Evolutionary conservation across 2,113 vertebrate genomes (phyloP), one percentile per base, ranked within the genome.

Genomic region (Platanista minor): DNA sequence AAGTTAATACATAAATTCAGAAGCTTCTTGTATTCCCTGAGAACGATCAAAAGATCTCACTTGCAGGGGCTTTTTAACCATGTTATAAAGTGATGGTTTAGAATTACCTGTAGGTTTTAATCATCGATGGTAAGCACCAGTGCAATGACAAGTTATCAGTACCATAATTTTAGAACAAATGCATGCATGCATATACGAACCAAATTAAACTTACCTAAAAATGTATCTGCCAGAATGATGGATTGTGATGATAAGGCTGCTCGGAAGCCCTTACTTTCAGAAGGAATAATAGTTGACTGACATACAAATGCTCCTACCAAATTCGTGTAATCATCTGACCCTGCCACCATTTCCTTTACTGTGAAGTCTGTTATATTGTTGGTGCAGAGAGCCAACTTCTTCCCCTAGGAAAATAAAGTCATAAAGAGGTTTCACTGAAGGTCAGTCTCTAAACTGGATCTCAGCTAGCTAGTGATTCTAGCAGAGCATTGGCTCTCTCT

Each of bases 201-300:
- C 81, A 95, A 66, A 94, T 39, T 88, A 97, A 91, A 61, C 61
- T 85, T 98, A 99, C 99, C 99, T 72, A 99, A 98, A 97, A 99
- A 99, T 0, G 98, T 98, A 98, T 99, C 99, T 8, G 99, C 99
- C 94, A 99, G 98, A 97, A 99, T 99, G 98, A 99, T 99, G 92
- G 99, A 99, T 94, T 99, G 99, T 14, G 99, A 99, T 49, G 99
- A 99, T 59, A 99, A 97, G 1, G 99, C 99, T 15, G 99, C 99
- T 92, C 99, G 99, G 98, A 99, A 99, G 82, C 99, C 99, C 97
- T 99, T 99, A 96, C 99, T 99, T 95, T 99, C 99, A 0, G 99
- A 99, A 0, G 99, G 99, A 97, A 99, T 99, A 97, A 99, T 99
- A 4, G 99, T 99, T 72, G 99, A 99, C 92, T 99, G 99, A 97